Conservation (phyloP, 2,888 invertebrate genomes). For the Athripsodes cinereus region DNA sequence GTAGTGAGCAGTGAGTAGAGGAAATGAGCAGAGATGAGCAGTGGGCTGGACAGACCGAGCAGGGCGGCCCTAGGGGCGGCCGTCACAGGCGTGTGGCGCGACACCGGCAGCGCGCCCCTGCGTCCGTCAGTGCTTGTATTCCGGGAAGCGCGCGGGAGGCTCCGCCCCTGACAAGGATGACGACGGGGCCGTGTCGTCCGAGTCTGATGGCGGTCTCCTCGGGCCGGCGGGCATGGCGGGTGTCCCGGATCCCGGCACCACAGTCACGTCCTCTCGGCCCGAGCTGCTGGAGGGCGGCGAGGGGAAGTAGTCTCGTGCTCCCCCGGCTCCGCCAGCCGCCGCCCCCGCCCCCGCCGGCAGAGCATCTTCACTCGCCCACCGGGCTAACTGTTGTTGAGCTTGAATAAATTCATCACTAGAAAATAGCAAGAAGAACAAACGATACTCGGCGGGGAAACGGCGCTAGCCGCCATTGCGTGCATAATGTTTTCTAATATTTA, state of each 20-base stretch:
- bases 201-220: slow-evolving; percentile 35
- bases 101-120: slow-evolving; percentile 31
- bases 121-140: slow-evolving; percentile 69
- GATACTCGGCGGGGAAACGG: slow-evolving; percentile 30
- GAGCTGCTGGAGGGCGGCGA: slow-evolving; percentile 36
- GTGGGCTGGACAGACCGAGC: slow-evolving; percentile 9
- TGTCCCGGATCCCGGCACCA: slow-evolving; percentile 33
- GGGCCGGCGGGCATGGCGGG: slow-evolving; percentile 39
- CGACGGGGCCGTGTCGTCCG: slow-evolving; percentile 37
- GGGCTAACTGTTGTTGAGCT: slow-evolving; percentile 94
- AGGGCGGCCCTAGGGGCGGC: slow-evolving; percentile 24
- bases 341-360: slow-evolving; percentile 50
- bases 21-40: not conserved
- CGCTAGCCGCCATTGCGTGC: slow-evolving; percentile 15
- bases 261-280: slow-evolving; percentile 40
- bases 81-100: slow-evolving; percentile 31
- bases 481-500: slow-evolving; percentile 10
- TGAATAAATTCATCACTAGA: slow-evolving; percentile 96
- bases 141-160: slow-evolving; percentile 57
- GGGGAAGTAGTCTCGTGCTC: slow-evolving; percentile 51
- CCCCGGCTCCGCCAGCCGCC: slow-evolving; percentile 44
- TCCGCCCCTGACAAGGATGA: slow-evolving; percentile 35
- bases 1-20: slow-evolving; percentile 12
- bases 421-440: slow-evolving; percentile 76
- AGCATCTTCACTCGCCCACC: slow-evolving; percentile 88